Base-by-base conservation (phyloP, 2,797 vertebrate species). In the Erithacus rubecula region DNA sequence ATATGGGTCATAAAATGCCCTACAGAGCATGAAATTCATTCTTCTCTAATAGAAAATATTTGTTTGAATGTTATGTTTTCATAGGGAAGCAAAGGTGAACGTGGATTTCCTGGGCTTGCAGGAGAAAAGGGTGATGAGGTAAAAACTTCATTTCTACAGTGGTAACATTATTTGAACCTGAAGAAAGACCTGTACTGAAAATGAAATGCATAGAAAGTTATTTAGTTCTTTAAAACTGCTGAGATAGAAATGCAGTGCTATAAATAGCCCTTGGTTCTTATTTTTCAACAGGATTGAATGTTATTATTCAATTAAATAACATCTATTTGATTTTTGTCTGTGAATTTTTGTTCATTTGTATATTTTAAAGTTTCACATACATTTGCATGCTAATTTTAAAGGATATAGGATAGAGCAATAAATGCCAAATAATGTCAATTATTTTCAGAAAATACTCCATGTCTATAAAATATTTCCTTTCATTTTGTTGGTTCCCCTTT, bases 51-150 rank as follows among this genome's bases (percentile, higher is more conserved):
- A 78, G 14, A 68, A 70, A 72, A 11, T 84, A 36, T 90, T 91
- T 92, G 37, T 78, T 89, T 62, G n/a, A 91, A 84, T 92, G 56
- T 95, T 59, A 49, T 87, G 7, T 96, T 88, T 96, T 97, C 89
- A 80, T 84, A 99, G 99, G 99, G 99, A 94, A 98, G 96, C 91
- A 99, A 99, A 98, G 99, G 99, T 93, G 99, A 99, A 96, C 98
- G 99, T 94, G 99, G 99, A 55, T 99, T 99, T 97, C 97, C 98
- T 93, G 99, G 99, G 15, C 98, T 99, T 55, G 72, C 79, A 9
- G 99, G 99, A 95, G 99, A 99, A 85, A 99, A 99, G 97, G 99
- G 99, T 0, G 99, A 99, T 83, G 99, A 99, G 99, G 99, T 99
- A 98, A 98, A 97, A 60, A 52, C 4, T 96, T 87, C 13, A 36